Evolutionary conservation across 1,140 invertebrate genomes (phyloP), one percentile per base, ranked within the genome.

Genomic region (Magallana gigas): DNA sequence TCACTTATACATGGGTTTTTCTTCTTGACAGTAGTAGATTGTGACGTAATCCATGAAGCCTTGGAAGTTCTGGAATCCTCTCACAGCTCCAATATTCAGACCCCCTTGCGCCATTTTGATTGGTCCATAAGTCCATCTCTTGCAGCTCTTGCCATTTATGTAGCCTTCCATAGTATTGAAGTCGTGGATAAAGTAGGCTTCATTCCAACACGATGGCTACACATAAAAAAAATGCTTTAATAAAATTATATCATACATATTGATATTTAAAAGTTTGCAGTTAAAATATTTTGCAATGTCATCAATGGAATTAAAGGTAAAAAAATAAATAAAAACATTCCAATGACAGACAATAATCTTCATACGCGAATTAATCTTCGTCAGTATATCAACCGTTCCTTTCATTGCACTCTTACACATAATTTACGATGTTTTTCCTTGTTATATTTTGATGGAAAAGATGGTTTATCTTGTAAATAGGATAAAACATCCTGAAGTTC

Each of bases 161-260:
- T 64, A 60, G 12, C 58, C 83, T 11, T 84, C 58, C 29, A 84
- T 14, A 3, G 36, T 60, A 18, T 84, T 48, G 2, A n/a, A 56
- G 16, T 84, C 83, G 58, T 84, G 59, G 36, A 84, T 84, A 48
- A 60, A 84, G 64, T 84, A 84, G n/a, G 60, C 60, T 48, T 62
- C 60, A 60, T 84, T 84, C 83, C 83, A 84, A 57, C 59, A 48
- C 29, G 16, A 6, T 6, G 60, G 16, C 83, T 84, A 64, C 4
- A 84, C 36, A 48, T 48, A 4, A 48, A 48, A 48, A 2, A 48
- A 48, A 48, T 48, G 5, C 36, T 48, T 48, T 48, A 48, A 48
- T 36, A 48, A 16, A 23, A 11, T 81, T 48, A 11, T 0, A 16
- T 81, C 16, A 48, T 81, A 16, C 48, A 9, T 29, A 8, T 81